Conservation (phyloP, 2,113 vertebrate genomes). For the Calyptommatus sinebrachiatus region DNA sequence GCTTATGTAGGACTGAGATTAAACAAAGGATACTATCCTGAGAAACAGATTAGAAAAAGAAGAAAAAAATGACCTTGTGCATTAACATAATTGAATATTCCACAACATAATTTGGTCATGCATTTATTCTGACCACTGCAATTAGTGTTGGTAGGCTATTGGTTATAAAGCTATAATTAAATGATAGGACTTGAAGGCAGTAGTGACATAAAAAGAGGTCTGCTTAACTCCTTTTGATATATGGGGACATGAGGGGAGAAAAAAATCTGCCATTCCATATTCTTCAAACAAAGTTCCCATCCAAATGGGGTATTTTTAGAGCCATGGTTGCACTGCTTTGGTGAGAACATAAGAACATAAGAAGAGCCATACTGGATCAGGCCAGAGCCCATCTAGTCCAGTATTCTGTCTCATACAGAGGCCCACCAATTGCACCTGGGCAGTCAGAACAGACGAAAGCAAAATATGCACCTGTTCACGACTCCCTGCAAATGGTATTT, state of each 20-base stretch:
- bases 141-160: neutral
- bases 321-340: too few species aligned
- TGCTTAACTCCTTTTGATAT: neutral
- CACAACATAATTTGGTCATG: neutral
- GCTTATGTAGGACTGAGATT: neutral
- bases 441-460: too few species aligned
- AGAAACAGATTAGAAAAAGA: neutral
- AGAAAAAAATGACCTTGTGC: neutral
- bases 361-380: too few species aligned
- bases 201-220: neutral
- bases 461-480: too few species aligned
- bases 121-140: neutral
- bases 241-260: neutral
- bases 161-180: neutral
- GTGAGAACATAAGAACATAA: too few species aligned
- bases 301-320: too few species aligned
- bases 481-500: too few species aligned
- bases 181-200: neutral
- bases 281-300: neutral
- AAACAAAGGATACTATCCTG: conserved; percentile 5
- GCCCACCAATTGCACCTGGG: too few species aligned
- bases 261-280: neutral
- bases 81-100: conserved; percentile 3
- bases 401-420: too few species aligned
- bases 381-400: too few species aligned